Evolutionary conservation across 2,113 vertebrate genomes (phyloP).

Genomic region (Ptilonorhynchus violaceus): DNA sequence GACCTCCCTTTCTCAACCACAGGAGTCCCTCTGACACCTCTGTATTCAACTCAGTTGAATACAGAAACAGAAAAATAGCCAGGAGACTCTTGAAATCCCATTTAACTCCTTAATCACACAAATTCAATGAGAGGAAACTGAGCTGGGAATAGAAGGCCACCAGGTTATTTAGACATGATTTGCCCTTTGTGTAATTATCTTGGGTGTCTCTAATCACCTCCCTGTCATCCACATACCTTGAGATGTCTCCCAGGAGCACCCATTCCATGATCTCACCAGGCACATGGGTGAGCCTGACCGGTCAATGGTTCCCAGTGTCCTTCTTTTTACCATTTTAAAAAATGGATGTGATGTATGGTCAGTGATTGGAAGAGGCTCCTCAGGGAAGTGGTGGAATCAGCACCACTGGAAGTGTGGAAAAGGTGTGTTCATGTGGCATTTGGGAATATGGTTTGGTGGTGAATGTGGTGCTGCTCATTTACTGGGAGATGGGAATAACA

Average conservation of each 20-base stretch:
- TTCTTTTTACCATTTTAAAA: background rate
- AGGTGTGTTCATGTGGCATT: rapidly evolving
- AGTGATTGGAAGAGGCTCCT: background rate
- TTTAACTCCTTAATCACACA: background rate
- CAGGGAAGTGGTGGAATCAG: too few species aligned
- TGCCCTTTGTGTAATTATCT: background rate
- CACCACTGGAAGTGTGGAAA: background rate
- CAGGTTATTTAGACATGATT: background rate
- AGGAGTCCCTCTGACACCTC: background rate
- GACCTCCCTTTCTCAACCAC: background rate
- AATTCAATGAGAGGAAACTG: background rate
- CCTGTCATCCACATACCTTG: background rate
- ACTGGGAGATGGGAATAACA: rapidly evolving
- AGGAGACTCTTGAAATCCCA: background rate
- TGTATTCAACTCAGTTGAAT: background rate
- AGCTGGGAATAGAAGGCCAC: background rate
- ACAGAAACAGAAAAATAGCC: background rate
- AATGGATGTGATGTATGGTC: background rate
- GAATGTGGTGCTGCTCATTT: background rate
- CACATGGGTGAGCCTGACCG: background rate
- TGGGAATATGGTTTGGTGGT: background rate
- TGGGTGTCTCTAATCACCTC: background rate
- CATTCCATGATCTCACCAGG: background rate
- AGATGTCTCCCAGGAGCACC: background rate
- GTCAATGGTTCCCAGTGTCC: rapidly evolving